phyloP scores from a whole-genome alignment of 2,888 invertebrate species.

The Drosophila pseudotalamancana region DNA sequence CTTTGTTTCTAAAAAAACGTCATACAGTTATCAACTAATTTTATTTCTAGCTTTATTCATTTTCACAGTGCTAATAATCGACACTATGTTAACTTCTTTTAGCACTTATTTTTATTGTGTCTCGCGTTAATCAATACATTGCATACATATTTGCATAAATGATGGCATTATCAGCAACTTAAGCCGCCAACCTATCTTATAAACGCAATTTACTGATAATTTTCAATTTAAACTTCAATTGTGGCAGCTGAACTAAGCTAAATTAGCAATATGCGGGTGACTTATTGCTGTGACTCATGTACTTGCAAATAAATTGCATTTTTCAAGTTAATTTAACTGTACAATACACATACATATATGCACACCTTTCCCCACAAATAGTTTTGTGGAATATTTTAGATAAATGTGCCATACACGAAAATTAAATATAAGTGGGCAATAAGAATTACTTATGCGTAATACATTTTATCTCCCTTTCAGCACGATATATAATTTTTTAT shows the following conservation, averaged over 20 bases:
- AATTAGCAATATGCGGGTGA: constrained; percentile 4
- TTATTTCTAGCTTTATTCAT: background rate
- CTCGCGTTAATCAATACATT: constrained; percentile 43
- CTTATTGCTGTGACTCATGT: constrained; percentile 19
- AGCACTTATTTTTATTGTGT: constrained; percentile 23
- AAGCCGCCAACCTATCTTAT: background rate
- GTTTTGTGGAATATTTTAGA: background rate
- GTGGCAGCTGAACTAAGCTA: constrained; percentile 11
- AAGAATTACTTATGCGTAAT: too few relatives aligned
- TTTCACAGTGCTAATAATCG: constrained; percentile 33
- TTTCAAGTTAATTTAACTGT: constrained; percentile 5
- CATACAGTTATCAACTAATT: constrained; percentile 27
- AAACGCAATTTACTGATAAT: constrained; percentile 32
- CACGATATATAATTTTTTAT: background rate
- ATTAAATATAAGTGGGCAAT: too few relatives aligned
- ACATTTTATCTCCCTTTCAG: too few relatives aligned
- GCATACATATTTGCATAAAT: constrained; percentile 39
- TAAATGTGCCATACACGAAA: too few relatives aligned
- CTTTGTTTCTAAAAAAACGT: constrained; percentile 52
- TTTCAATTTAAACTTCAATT: constrained; percentile 2
- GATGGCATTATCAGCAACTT: constrained; percentile 52
- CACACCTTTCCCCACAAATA: too few relatives aligned
- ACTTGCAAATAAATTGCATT: background rate
- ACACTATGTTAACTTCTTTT: constrained; percentile 36
- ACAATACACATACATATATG: too few relatives aligned